phyloP scores from a whole-genome alignment of 1,140 invertebrate genomes.

The Drosophila arawakana region DNA sequence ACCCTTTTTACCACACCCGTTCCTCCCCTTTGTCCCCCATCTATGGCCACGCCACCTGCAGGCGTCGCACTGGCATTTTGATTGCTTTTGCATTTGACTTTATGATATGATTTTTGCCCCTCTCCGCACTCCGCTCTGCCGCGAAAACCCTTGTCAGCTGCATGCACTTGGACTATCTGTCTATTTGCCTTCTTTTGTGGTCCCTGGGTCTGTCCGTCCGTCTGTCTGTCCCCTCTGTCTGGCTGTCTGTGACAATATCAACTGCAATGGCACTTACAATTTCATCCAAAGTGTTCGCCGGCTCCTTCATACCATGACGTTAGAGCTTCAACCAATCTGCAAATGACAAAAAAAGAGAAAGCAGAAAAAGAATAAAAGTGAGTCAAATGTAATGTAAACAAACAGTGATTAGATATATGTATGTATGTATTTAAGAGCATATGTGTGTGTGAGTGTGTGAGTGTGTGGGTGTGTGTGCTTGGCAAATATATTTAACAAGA shows the following conservation, averaged over 20 bases:
- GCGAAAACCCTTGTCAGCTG: slow-evolving; percentile 53
- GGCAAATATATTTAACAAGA: slow-evolving; percentile 68
- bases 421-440: slow-evolving; percentile 16
- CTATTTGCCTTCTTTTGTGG: background rate
- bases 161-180: slow-evolving; percentile 58
- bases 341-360: slow-evolving; percentile 48
- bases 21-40: background rate
- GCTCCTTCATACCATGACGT: slow-evolving; percentile 84
- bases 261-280: slow-evolving; percentile 78
- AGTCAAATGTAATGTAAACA: slow-evolving; percentile 46
- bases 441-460: slow-evolving; percentile 1
- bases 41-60: slow-evolving; percentile 63
- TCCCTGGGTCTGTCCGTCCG: slow-evolving; percentile 1
- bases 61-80: slow-evolving; percentile 66
- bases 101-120: slow-evolving; percentile 24
- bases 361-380: slow-evolving; percentile 25
- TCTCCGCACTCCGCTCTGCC: too few relatives aligned
- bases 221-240: background rate
- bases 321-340: slow-evolving; percentile 75
- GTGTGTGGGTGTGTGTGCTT: slow-evolving; percentile 41
- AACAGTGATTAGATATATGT: slow-evolving; percentile 77
- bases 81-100: slow-evolving; percentile 76
- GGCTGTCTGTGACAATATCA: slow-evolving; percentile 22
- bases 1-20: slow-evolving; percentile 12
- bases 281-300: slow-evolving; percentile 84